A percentile compares a stretch with the other conserved stretches of the same genome.
These are phyloP conservation scores for Drosophila affinis DNA, from an alignment of 2,888 invertebrate species.

Conservation along the genomic window DNA sequence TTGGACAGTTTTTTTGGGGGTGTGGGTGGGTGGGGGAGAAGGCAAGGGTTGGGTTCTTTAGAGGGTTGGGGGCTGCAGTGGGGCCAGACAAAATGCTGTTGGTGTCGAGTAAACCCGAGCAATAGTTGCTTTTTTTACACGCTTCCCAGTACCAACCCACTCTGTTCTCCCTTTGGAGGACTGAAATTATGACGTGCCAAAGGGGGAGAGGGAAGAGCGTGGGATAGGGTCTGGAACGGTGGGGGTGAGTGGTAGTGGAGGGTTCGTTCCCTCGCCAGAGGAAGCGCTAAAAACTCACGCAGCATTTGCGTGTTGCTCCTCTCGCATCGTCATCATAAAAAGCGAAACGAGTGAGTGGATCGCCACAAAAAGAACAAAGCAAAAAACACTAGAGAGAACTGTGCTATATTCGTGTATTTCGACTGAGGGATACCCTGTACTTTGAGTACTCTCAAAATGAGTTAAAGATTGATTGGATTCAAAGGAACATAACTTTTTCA, in stretches of 20 bases:
- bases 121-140: constrained; percentile 62
- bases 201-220: background rate
- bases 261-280: background rate
- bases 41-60: background rate
- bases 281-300: constrained; percentile 59
- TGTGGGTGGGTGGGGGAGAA: background rate
- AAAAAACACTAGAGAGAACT: constrained; percentile 8
- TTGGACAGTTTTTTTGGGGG: constrained; percentile 37
- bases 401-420: constrained; percentile 11
- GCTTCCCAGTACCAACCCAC: constrained; percentile 30
- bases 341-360: constrained; percentile 42
- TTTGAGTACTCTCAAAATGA: background rate
- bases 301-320: constrained; percentile 73
- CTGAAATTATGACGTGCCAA: constrained; percentile 73
- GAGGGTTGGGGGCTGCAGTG: background rate
- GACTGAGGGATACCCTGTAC: background rate
- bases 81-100: constrained; percentile 57
- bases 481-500: no score
- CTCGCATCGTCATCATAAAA: constrained; percentile 44
- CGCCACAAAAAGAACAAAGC: constrained; percentile 13
- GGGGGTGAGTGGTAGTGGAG: background rate
- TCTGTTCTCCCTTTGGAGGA: constrained; percentile 21
- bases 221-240: background rate
- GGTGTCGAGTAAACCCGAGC: constrained; percentile 69
- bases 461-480: no score